These are phyloP conservation scores for Sipha flava DNA, from an alignment of 1,140 invertebrate species.

Conservation along the genomic window DNA sequence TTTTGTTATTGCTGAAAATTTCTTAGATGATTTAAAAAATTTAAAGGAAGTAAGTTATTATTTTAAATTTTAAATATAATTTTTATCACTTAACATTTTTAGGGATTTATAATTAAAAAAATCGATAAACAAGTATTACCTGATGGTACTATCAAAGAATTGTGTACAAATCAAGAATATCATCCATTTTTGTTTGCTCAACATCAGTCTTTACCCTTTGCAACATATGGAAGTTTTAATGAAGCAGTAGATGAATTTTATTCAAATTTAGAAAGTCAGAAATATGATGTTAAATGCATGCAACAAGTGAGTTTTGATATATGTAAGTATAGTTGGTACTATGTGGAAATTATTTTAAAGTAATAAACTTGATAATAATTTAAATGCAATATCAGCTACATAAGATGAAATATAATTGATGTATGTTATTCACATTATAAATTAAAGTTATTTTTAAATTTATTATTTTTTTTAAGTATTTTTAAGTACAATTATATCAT, in stretches of 20 bases:
- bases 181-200: slow-evolving; percentile 73
- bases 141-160: slow-evolving; percentile 49
- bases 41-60: slow-evolving; percentile 8
- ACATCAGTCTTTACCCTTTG: slow-evolving; percentile 51
- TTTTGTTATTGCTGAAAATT: slow-evolving; percentile 57
- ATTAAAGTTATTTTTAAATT: neutral
- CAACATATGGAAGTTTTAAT: slow-evolving; percentile 73
- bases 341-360: too few species aligned
- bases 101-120: slow-evolving; percentile 82
- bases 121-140: slow-evolving; percentile 59
- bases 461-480: too few species aligned
- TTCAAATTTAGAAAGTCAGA: slow-evolving; percentile 89
- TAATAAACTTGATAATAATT: too few species aligned
- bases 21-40: neutral
- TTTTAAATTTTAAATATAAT: neutral
- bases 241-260: slow-evolving; percentile 93
- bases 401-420: too few species aligned
- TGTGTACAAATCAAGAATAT: slow-evolving; percentile 79
- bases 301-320: slow-evolving; percentile 65
- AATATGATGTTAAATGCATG: slow-evolving; percentile 83
- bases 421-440: neutral
- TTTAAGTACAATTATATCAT: too few species aligned
- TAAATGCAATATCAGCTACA: too few species aligned
- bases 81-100: neutral
- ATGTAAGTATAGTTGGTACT: too few species aligned